A percentile compares a stretch with the other conserved stretches of the same genome.
Conservation (phyloP, 2,797 vertebrate genomes). For the Heteromormyrus szaboi region DNA sequence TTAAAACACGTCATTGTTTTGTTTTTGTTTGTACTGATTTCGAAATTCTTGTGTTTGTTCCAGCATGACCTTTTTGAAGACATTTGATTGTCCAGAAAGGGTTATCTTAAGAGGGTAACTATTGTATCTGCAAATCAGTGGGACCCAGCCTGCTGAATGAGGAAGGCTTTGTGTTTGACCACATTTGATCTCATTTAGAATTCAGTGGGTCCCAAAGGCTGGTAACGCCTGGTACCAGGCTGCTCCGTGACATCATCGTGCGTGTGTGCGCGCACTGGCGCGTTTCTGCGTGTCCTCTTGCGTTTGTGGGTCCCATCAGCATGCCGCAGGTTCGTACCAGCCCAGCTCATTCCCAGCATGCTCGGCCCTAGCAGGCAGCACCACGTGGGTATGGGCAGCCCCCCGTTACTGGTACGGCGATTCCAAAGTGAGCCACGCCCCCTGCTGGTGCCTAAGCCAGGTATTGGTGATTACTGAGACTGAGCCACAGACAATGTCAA, state of each 20-base stretch:
- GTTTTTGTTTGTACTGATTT: background rate
- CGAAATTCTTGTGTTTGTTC: background rate
- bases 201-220: background rate
- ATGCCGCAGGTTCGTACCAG: background rate
- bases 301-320: background rate
- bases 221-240: background rate
- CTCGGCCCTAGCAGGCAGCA: background rate
- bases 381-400: background rate
- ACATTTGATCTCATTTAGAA: background rate
- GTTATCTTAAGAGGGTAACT: background rate
- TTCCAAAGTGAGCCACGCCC: background rate
- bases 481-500: background rate
- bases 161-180: background rate
- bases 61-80: background rate
- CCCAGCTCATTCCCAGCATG: background rate
- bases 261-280: background rate
- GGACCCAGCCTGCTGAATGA: background rate
- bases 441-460: background rate
- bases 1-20: background rate
- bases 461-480: background rate
- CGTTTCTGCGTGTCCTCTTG: background rate
- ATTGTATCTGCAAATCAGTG: background rate
- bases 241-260: background rate
- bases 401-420: background rate
- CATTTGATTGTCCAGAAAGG: background rate